Evolutionary conservation across 2,113 vertebrate species (phyloP).

Genomic region (Candoia aspera): DNA sequence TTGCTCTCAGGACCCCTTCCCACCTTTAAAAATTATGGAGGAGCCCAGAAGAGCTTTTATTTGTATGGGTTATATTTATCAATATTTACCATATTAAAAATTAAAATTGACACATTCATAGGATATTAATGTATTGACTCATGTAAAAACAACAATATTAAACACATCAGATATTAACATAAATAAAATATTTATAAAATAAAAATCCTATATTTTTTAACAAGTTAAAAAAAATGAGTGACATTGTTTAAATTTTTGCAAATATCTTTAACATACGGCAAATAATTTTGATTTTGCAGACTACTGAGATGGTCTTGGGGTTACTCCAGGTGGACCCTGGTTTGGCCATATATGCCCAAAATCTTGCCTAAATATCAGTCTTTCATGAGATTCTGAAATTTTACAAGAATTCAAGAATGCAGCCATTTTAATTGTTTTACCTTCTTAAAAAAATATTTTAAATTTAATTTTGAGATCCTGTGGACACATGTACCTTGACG

Average conservation of each 20-base stretch:
- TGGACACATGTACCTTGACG: not conserved
- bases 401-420: not conserved
- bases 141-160: not conserved
- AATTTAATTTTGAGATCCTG: not conserved
- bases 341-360: not conserved
- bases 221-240: not conserved
- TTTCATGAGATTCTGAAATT: not conserved
- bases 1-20: not conserved
- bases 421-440: not conserved
- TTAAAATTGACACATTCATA: not conserved
- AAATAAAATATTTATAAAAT: not conserved
- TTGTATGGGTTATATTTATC: not conserved
- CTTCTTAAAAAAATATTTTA: not conserved
- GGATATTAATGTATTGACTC: not conserved
- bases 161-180: not conserved
- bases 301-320: not conserved
- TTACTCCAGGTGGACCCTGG: not conserved
- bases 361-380: not conserved
- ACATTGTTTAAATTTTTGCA: not conserved
- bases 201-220: not conserved
- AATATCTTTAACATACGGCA: not conserved
- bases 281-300: not conserved
- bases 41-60: not conserved
- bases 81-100: not conserved
- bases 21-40: not conserved